Evolutionary conservation across 2,888 invertebrate genomes (phyloP).

Genomic region (Flexamia atlantica): DNA sequence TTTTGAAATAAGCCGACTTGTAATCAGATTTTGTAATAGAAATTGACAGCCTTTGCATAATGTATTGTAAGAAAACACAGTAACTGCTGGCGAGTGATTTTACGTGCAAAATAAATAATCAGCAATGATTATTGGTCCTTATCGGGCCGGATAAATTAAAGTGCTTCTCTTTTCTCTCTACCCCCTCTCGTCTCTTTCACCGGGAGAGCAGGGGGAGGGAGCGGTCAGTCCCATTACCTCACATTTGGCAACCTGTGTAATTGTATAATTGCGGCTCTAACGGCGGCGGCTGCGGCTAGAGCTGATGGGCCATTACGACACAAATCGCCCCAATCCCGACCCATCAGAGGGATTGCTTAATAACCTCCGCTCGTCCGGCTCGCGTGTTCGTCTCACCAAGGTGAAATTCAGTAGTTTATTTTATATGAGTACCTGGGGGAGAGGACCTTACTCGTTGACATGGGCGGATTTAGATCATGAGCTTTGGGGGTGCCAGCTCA

Average conservation of each 20-base stretch:
- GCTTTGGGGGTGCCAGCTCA: no score
- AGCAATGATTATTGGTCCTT: no score
- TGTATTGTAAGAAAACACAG: no score
- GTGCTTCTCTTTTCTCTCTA: not conserved
- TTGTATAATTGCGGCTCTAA: constrained; percentile 43
- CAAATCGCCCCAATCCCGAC: constrained; percentile 30
- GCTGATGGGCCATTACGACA: constrained; percentile 30
- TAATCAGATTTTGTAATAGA: no score
- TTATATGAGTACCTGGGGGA: no score
- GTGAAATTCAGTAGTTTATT: no score
- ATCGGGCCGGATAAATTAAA: constrained; percentile 32
- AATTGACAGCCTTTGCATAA: no score
- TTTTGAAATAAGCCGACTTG: no score
- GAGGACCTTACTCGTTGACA: no score
- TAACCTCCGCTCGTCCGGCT: constrained; percentile 32
- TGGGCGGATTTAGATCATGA: no score
- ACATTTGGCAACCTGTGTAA: constrained; percentile 40
- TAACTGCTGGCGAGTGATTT: no score
- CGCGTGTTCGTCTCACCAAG: not conserved
- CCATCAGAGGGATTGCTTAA: constrained; percentile 34
- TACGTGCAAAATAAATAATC: no score
- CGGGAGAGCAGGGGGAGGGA: not conserved
- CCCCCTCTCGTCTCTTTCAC: not conserved
- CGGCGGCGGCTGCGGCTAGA: not conserved
- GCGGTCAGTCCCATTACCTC: constrained; percentile 5